These are phyloP conservation scores for Schmidtea mediterranea DNA, from an alignment of 1,140 invertebrate species.

Conservation along the genomic window DNA sequence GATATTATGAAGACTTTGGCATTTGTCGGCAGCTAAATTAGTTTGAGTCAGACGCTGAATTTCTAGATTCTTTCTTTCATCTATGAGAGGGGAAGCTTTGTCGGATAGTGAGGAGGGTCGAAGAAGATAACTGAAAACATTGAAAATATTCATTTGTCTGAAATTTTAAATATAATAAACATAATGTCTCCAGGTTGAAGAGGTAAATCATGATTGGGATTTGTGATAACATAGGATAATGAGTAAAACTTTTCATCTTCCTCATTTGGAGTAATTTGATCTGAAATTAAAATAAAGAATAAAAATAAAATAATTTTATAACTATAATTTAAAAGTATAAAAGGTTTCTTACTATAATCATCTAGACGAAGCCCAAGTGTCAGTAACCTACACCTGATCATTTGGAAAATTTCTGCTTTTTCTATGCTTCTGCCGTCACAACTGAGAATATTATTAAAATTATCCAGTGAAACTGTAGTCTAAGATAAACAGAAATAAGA, in stretches of 20 bases:
- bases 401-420: no score
- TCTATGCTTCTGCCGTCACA: no score
- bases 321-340: no score
- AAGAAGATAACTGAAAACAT: conserved; percentile 17
- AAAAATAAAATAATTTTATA: no score
- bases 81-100: conserved; percentile 19
- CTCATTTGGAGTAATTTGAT: conserved; percentile 8
- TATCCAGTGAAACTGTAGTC: no score
- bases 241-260: conserved; percentile 22
- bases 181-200: conserved; percentile 82
- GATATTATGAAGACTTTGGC: no score
- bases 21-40: no score
- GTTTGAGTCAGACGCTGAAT: not conserved
- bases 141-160: not conserved
- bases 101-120: conserved; percentile 21
- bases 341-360: no score
- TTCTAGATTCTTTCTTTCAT: conserved; percentile 12
- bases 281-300: conserved; percentile 17
- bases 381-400: no score
- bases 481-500: no score
- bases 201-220: conserved; percentile 81
- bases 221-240: conserved; percentile 88
- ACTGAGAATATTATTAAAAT: no score
- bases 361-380: no score
- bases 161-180: conserved; percentile 29